phyloP scores from a whole-genome alignment of 2,113 vertebrate species.

The Antennarius striatus region DNA sequence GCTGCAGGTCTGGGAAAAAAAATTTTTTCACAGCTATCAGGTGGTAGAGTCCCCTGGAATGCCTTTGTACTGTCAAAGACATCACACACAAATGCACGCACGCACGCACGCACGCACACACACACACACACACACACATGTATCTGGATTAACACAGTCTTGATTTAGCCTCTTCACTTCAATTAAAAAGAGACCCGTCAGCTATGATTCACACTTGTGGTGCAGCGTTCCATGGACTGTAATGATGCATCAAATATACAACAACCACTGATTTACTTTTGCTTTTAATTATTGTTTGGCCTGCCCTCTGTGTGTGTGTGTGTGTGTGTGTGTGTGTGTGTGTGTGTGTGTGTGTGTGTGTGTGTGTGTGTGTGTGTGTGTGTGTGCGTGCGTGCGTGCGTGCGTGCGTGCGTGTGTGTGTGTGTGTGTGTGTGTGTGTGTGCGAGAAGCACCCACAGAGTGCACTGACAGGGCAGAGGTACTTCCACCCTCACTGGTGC shows the following conservation, averaged over 20 bases:
- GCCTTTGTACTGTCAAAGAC: no score
- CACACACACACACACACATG: slow-evolving; percentile 11
- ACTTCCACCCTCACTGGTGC: slow-evolving; percentile 60
- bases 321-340: slow-evolving; percentile 8
- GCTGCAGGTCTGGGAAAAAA: no score
- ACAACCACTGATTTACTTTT: slow-evolving; percentile 70
- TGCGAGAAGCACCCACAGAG: slow-evolving; percentile 46
- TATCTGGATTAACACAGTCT: slow-evolving; percentile 45
- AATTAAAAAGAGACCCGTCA: slow-evolving; percentile 69
- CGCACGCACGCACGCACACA: slow-evolving; percentile 7
- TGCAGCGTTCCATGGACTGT: slow-evolving; percentile 49
- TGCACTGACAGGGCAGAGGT: slow-evolving; percentile 68
- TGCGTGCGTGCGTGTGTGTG: neutral
- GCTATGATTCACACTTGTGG: slow-evolving; percentile 68
- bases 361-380: slow-evolving; percentile 6
- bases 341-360: slow-evolving; percentile 7
- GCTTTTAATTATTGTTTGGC: slow-evolving; percentile 72
- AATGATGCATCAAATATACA: slow-evolving; percentile 72
- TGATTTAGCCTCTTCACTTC: slow-evolving; percentile 65
- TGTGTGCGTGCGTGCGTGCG: neutral
- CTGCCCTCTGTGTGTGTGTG: slow-evolving; percentile 3
- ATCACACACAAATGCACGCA: slow-evolving; percentile 2
- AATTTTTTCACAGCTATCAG: no score
- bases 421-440: slow-evolving; percentile 6
- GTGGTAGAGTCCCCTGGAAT: no score